These are phyloP conservation scores for Sisyra nigra DNA, from an alignment of 2,888 invertebrate genomes.

Conservation along the genomic window DNA sequence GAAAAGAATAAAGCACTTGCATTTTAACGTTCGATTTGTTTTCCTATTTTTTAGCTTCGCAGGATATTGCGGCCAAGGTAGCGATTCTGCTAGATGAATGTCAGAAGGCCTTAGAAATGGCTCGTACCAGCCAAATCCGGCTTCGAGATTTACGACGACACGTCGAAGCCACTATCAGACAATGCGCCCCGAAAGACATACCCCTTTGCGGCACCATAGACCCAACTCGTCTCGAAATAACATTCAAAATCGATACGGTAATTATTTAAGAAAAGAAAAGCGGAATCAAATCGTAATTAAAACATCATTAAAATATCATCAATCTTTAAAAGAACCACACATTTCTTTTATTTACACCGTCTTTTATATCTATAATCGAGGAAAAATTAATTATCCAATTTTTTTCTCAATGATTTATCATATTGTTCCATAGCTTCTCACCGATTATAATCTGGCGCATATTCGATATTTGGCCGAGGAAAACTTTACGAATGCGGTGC, in stretches of 20 bases:
- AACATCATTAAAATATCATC: not conserved
- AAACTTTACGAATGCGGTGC: constrained; percentile 39
- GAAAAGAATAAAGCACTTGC: not conserved
- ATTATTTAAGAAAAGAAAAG: constrained; percentile 16
- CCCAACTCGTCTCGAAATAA: constrained; percentile 48
- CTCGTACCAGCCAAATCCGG: constrained; percentile 36
- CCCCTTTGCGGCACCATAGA: constrained; percentile 63
- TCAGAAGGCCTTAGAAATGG: constrained; percentile 34
- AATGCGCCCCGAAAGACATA: constrained; percentile 51
- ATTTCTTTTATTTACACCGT: not conserved
- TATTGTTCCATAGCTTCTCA: constrained; percentile 18
- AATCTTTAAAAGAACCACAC: constrained; percentile 3
- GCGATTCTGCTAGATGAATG: constrained; percentile 38
- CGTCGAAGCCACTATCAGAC: constrained; percentile 40
- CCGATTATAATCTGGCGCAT: constrained; percentile 19
- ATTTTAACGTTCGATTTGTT: not conserved
- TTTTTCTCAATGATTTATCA: not conserved
- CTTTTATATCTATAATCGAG: no score
- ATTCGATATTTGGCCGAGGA: constrained; percentile 27
- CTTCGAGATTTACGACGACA: constrained; percentile 41
- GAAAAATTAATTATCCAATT: not conserved
- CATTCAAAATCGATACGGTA: constrained; percentile 44
- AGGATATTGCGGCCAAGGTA: constrained; percentile 38
- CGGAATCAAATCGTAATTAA: no score
- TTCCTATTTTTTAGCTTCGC: constrained; percentile 29